phyloP scores from a whole-genome alignment of 2,797 vertebrate genomes.

The Rhinophrynus dorsalis region DNA sequence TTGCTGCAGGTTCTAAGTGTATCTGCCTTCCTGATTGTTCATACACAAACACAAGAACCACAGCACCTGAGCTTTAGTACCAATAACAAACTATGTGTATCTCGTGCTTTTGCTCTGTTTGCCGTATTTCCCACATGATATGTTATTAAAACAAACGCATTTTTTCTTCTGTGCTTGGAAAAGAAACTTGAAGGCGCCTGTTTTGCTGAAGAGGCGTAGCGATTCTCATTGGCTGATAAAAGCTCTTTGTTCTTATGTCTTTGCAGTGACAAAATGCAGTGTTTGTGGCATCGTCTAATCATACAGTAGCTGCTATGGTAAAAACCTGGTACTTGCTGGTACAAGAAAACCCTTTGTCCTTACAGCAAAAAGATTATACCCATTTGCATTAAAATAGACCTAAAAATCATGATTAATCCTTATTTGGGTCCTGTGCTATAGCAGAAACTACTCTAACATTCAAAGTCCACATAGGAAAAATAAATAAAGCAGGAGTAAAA shows the following conservation, averaged over 20 bases:
- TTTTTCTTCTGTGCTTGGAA: background rate
- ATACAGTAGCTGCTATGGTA: background rate
- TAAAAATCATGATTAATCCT: background rate
- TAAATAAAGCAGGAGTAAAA: background rate
- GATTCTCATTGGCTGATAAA: background rate
- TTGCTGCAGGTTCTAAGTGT: too few relatives aligned
- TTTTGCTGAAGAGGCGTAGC: slow-evolving; percentile 1
- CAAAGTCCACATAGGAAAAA: background rate
- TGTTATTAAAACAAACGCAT: background rate
- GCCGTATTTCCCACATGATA: too few relatives aligned
- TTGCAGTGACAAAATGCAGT: slow-evolving; percentile 14
- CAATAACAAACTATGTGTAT: too few relatives aligned
- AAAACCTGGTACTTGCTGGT: slow-evolving; percentile 11
- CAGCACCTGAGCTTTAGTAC: too few relatives aligned
- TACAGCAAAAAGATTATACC: background rate
- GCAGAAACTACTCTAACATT: too few relatives aligned
- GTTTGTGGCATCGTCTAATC: slow-evolving; percentile 6
- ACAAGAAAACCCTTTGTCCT: background rate
- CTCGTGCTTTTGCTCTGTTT: too few relatives aligned
- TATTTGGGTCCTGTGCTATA: background rate
- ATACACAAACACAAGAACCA: too few relatives aligned
- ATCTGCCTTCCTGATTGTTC: too few relatives aligned
- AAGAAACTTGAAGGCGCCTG: background rate
- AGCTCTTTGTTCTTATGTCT: background rate
- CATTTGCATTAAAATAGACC: slow-evolving; percentile 4